Evolutionary conservation across 2,113 vertebrate species (phyloP).

Genomic region (Manacus vitellinus): DNA sequence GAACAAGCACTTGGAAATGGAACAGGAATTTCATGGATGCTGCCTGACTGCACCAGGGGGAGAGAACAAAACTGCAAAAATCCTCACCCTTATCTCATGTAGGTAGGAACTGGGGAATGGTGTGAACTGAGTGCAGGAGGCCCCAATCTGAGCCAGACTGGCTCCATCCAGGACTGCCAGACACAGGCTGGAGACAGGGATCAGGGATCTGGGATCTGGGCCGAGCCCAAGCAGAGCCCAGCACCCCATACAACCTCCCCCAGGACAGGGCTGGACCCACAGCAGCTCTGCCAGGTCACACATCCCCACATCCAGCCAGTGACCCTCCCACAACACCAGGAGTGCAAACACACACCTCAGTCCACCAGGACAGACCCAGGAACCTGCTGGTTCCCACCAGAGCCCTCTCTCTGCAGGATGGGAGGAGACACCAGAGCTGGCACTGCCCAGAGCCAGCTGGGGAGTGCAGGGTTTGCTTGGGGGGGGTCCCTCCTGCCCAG

Average conservation of each 20-base stretch:
- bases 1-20: background rate
- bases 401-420: background rate
- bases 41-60: background rate
- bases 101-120: background rate
- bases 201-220: background rate
- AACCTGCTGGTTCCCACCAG: background rate
- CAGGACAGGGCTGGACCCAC: background rate
- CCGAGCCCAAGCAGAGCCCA: background rate
- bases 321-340: background rate
- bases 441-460: background rate
- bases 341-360: background rate
- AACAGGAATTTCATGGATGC: background rate
- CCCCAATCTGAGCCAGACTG: background rate
- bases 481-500: background rate
- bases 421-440: background rate
- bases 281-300: background rate
- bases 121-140: background rate
- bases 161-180: background rate
- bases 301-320: background rate
- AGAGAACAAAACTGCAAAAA: background rate
- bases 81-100: background rate
- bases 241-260: background rate
- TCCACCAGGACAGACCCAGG: background rate
- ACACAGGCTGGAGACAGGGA: background rate
- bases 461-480: background rate